Base-by-base conservation (phyloP, 2,113 vertebrate species). In the Aythya baeri region DNA sequence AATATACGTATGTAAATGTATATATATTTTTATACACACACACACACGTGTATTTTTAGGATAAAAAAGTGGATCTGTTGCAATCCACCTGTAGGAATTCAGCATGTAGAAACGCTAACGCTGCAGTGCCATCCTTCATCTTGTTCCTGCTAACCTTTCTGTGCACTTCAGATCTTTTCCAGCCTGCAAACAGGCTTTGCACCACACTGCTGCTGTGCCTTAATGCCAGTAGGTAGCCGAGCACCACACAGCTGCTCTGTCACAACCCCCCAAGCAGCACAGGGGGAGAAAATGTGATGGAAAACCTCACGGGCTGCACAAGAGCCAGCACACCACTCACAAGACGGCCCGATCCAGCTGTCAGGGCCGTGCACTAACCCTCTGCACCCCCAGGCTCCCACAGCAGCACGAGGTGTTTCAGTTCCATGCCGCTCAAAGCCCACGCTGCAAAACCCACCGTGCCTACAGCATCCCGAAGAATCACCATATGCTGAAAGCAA, bases 81-180 rank as follows among this genome's bases (percentile, higher is more conserved):
- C 57, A 73, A 66, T 21, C 26, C 10, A 7, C 43, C 65, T 74
- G 32, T 76, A 87, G 67, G 72, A 81, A 93, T 93, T 89, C 80
- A 89, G 76, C 52, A 79, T 50, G 43, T 57, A 82, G 79, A 94
- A 68, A 94, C 5, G 83, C 59, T 54, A 87, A 93, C 3, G 2
- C 65, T 90, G 81, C 21, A 20, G 52, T 68, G 70, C 66, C 27
- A 86, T 36, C 65, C 65, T 73, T 85, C 71, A 61, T 49, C 63
- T 49, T 93, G 88, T 71, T 91, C 78, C 59, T 73, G 66, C 49
- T 95, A 89, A 78, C 57, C 57, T 75, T 83, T 90, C 43, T 41
- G 23, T 52, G 57, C 54, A n/a, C 80, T 93, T 92, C 32, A 26
- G 13, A 73, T 71, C 66, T 29, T 41, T 65, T 61, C 83, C 84